These are phyloP conservation scores for Drosophila littoralis DNA, from an alignment of 1,140 invertebrate genomes.

Conservation along the genomic window DNA sequence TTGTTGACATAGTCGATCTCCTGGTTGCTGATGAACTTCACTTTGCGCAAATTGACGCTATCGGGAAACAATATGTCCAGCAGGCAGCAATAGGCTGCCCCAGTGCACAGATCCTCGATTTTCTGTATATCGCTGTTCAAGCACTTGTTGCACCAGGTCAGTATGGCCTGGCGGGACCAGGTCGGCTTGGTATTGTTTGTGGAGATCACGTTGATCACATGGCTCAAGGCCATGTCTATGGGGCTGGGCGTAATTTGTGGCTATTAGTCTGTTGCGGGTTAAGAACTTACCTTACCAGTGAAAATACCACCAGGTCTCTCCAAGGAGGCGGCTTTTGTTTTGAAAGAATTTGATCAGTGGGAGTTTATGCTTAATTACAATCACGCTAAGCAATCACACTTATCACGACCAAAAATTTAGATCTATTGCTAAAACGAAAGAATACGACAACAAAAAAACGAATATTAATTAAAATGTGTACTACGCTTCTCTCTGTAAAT, in stretches of 20 bases:
- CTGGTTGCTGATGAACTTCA: slow-evolving; percentile 97
- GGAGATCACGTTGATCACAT: slow-evolving; percentile 10
- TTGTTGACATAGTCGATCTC: slow-evolving; percentile 99
- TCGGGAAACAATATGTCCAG: slow-evolving; percentile 99
- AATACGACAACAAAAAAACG: no score
- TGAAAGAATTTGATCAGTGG: no score
- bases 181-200: not conserved
- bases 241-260: no score
- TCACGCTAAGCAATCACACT: no score
- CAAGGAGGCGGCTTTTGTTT: not conserved
- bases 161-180: slow-evolving; percentile 96
- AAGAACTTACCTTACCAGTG: not conserved
- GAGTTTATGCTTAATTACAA: no score
- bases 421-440: no score
- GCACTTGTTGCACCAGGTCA: slow-evolving; percentile 98
- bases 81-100: slow-evolving; percentile 97
- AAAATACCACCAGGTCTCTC: not conserved
- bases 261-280: no score
- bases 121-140: slow-evolving; percentile 95
- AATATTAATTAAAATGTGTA: no score
- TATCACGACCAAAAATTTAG: no score
- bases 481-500: no score
- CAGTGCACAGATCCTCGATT: slow-evolving; percentile 98
- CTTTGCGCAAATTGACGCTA: slow-evolving; percentile 94
- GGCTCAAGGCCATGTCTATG: slow-evolving; percentile 1